Conservation (phyloP, 1,140 invertebrate genomes). For the Sesamia nonagrioides region DNA sequence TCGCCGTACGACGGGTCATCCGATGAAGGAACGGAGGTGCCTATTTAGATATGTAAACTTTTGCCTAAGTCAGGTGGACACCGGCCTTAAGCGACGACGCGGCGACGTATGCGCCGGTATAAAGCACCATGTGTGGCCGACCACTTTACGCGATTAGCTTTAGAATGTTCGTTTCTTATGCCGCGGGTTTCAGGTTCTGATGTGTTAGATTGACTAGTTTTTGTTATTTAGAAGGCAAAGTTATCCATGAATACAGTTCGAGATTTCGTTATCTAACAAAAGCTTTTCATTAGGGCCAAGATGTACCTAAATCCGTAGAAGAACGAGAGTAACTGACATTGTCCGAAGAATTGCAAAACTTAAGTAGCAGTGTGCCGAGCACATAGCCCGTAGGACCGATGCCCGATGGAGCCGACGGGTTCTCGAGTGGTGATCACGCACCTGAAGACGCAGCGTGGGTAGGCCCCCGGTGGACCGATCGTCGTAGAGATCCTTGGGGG, state of each 20-base stretch:
- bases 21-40: no score
- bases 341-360: no score
- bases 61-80: background rate
- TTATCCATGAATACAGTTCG: background rate
- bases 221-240: background rate
- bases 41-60: background rate
- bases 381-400: no score
- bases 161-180: conserved; percentile 19
- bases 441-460: no score
- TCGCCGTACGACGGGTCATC: no score
- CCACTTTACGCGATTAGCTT: conserved; percentile 17
- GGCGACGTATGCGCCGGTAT: background rate
- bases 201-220: background rate
- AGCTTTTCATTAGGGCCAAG: background rate
- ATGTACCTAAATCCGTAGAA: background rate
- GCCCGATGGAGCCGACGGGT: no score
- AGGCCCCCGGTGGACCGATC: no score
- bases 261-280: background rate
- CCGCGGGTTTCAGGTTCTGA: background rate
- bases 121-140: conserved; percentile 24
- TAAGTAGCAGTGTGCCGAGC: no score
- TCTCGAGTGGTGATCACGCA: no score
- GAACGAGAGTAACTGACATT: no score
- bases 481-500: no score
- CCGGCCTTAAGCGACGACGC: background rate